Base-by-base conservation (phyloP, 2,113 vertebrate species). In the Paradoxurus hermaphroditus region DNA sequence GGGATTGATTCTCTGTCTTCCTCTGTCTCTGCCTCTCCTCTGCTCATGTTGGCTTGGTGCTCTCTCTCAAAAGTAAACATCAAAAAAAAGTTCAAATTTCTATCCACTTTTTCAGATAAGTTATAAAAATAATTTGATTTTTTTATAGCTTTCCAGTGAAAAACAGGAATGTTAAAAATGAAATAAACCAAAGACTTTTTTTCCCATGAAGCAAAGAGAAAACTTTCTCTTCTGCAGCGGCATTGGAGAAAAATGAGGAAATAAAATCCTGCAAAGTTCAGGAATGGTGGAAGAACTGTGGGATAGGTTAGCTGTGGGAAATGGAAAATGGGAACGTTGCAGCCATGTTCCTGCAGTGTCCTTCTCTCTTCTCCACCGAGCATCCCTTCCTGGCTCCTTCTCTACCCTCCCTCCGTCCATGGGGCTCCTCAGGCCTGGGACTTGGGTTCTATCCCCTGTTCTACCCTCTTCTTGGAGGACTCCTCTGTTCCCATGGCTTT, bases 151-250 rank as follows among this genome's bases (percentile, higher is more conserved):
- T 81, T 67, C 82, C 36, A 86, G 36, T 73, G 73, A 82, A 68
- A 81, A 93, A 36, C 13, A 67, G 72, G 90, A 72, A 90, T 56
- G 51, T 86, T 81, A 90, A 93, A 93, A 75, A n/a, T 93, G 49
- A 91, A 95, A 51, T 51, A 82, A 77, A 82, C 16, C 10, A 75
- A 82, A 75, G 34, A 68, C 31, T 63, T 68, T 85, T 25, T 86
- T 65, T 7, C 13, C 9, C 39, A 44, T 83, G 62, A 75, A 95
- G 79, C 6, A 36, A 72, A 59, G 46, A 21, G 27, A 81, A 75
- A 59, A 29, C 41, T 25, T 9, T 29, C 1, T 86, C 6, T 77
- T 59, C 39, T 90, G 65, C 19, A 70, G 4, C n/a, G 51, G 49
- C 7, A 6, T 13, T 36, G 39, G 39, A 68, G 39, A 65, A 86